Evolutionary conservation across 1,140 invertebrate species (phyloP).

Genomic region (Zaprionus africanus): DNA sequence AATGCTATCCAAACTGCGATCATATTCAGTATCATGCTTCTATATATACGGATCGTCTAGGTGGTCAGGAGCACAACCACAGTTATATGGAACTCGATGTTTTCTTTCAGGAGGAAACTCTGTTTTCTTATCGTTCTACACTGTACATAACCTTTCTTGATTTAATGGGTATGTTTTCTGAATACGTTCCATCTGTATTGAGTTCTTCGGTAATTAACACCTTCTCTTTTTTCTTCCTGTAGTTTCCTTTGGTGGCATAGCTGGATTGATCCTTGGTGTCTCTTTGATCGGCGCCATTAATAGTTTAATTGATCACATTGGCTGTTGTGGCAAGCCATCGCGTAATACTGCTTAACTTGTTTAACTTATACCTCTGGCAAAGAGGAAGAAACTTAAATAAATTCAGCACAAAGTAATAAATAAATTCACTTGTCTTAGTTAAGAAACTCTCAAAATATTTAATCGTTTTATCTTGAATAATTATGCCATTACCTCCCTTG

Average conservation of each 20-base stretch:
- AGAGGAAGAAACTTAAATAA: conserved; percentile 39
- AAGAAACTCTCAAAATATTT: too few species aligned
- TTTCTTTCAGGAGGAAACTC: conserved; percentile 70
- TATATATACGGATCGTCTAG: conserved; percentile 57
- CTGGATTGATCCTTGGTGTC: conserved; percentile 67
- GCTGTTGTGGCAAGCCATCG: conserved; percentile 41
- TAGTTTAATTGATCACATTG: conserved; percentile 53
- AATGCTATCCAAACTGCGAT: conserved; percentile 67
- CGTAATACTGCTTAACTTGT: conserved; percentile 18
- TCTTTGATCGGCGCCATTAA: conserved; percentile 64
- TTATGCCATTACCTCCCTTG: too few species aligned
- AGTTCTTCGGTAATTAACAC: background rate
- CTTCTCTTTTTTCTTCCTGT: background rate
- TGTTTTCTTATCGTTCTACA: conserved; percentile 71
- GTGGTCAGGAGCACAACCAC: background rate
- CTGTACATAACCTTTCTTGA: conserved; percentile 68
- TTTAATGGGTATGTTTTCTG: conserved; percentile 57
- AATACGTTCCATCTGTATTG: background rate
- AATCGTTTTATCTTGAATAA: too few species aligned
- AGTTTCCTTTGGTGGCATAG: conserved; percentile 76
- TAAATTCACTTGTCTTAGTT: too few species aligned
- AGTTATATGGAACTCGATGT: conserved; percentile 58
- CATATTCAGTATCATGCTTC: conserved; percentile 67
- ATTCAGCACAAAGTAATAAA: conserved; percentile 5
- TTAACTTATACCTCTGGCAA: background rate